Conservation (phyloP, 2,797 vertebrate species). For the Paramormyrops hopkinsi region DNA sequence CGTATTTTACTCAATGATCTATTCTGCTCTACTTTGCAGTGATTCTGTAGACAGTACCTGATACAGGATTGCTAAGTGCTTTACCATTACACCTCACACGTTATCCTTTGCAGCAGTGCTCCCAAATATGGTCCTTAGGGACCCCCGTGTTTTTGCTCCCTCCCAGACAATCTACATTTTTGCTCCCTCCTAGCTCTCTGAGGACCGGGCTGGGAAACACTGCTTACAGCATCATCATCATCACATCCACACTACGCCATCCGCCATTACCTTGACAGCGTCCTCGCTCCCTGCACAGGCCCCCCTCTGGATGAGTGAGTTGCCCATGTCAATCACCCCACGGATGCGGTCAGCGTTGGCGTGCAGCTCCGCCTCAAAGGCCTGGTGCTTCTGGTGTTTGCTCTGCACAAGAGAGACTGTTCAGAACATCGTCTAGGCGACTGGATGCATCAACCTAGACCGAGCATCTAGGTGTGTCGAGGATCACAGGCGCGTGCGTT, state of each 20-base stretch:
- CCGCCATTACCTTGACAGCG: constrained; percentile 80
- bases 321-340: constrained; percentile 90
- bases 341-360: constrained; percentile 95
- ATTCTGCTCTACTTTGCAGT: background rate
- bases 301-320: constrained; percentile 88
- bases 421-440: background rate
- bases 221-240: background rate
- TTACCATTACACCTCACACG: background rate
- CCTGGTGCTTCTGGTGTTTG: constrained; percentile 98
- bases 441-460: background rate
- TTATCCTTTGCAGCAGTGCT: background rate
- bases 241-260: background rate
- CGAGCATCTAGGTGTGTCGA: background rate
- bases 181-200: background rate
- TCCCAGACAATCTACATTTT: background rate
- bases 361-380: constrained; percentile 93
- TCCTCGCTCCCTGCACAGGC: constrained; percentile 95
- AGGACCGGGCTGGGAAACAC: background rate
- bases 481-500: background rate
- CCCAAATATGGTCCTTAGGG: background rate
- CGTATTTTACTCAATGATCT: background rate
- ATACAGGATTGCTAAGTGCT: background rate
- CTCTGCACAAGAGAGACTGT: constrained; percentile 62
- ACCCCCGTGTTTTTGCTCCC: background rate
- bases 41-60: background rate